Conservation (phyloP, 2,888 invertebrate species). For the Pandemis corylana region DNA sequence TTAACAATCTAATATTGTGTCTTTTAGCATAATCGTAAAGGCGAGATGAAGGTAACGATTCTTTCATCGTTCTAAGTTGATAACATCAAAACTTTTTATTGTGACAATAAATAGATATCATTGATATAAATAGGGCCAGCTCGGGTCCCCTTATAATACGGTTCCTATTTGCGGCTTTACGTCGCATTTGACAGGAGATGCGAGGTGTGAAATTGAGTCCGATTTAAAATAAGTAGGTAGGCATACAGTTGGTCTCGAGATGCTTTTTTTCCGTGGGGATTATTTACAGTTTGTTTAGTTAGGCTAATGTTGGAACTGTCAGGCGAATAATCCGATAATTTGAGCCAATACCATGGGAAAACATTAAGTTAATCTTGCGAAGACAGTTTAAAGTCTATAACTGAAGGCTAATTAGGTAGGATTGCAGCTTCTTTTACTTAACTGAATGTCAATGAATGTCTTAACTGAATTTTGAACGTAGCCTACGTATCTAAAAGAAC, state of each 20-base stretch:
- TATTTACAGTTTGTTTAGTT: conserved; percentile 79
- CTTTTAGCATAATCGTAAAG: conserved; percentile 81
- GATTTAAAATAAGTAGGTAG: conserved; percentile 64
- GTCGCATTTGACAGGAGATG: conserved; percentile 82
- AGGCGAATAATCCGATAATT: conserved; percentile 40
- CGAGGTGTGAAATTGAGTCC: conserved; percentile 83
- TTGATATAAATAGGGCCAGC: conserved; percentile 83
- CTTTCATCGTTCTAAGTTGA: conserved; percentile 78
- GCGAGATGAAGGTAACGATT: conserved; percentile 78
- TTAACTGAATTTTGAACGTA: not conserved
- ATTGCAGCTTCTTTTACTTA: not conserved
- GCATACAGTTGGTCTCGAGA: conserved; percentile 75
- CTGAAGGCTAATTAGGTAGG: not conserved
- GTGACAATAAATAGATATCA: conserved; percentile 84
- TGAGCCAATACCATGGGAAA: conserved; percentile 36
- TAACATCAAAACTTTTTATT: conserved; percentile 83
- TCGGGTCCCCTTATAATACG: conserved; percentile 77
- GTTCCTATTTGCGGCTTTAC: conserved; percentile 80
- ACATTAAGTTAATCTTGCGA: conserved; percentile 19
- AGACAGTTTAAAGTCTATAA: conserved; percentile 1
- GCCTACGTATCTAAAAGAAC: not conserved
- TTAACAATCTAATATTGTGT: conserved; percentile 55
- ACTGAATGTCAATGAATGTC: not conserved
- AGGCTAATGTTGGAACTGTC: conserved; percentile 70
- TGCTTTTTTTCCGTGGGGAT: conserved; percentile 69